Evolutionary conservation across 1,140 invertebrate species (phyloP).

Genomic region (Sipha flava): DNA sequence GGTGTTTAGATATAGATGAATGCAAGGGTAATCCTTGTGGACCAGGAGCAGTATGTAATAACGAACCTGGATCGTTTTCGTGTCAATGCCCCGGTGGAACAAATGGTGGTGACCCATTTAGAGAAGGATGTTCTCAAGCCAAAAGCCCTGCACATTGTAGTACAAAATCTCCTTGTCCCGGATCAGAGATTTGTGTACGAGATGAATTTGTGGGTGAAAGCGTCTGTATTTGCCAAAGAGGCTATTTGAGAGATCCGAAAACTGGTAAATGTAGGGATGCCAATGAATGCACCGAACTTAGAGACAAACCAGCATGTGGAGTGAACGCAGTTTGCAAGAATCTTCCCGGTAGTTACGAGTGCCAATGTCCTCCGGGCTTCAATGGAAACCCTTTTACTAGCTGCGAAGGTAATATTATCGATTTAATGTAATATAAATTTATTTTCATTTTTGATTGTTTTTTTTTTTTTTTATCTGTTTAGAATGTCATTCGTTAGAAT

Average conservation of each 20-base stretch:
- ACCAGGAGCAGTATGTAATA: slow-evolving; percentile 72
- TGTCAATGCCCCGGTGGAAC: slow-evolving; percentile 75
- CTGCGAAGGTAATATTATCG: slow-evolving; percentile 56
- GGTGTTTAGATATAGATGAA: slow-evolving; percentile 81
- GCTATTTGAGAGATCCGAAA: slow-evolving; percentile 63
- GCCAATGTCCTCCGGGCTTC: slow-evolving; percentile 75
- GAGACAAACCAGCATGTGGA: slow-evolving; percentile 68
- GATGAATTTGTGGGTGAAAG: slow-evolving; percentile 61
- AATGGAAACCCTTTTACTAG: slow-evolving; percentile 79
- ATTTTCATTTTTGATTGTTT: not conserved
- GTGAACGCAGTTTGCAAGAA: slow-evolving; percentile 84
- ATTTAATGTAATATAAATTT: not conserved
- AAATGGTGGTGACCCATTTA: slow-evolving; percentile 60
- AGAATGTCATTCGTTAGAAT: slow-evolving; percentile 72
- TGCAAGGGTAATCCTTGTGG: slow-evolving; percentile 69
- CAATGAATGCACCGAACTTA: slow-evolving; percentile 71
- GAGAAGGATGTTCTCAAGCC: slow-evolving; percentile 53
- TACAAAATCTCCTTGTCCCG: slow-evolving; percentile 63
- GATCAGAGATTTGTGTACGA: slow-evolving; percentile 72
- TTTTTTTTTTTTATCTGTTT: slow-evolving; percentile 35
- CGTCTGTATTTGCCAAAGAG: slow-evolving; percentile 79
- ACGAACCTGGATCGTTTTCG: slow-evolving; percentile 72
- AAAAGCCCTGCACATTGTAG: slow-evolving; percentile 59
- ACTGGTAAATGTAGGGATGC: slow-evolving; percentile 72
- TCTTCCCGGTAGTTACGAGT: slow-evolving; percentile 86